Percentiles rank a stretch among this genome's conserved stretches.
phyloP scores from a whole-genome alignment of 2,113 vertebrate species.

The Megaceryle maxima region DNA sequence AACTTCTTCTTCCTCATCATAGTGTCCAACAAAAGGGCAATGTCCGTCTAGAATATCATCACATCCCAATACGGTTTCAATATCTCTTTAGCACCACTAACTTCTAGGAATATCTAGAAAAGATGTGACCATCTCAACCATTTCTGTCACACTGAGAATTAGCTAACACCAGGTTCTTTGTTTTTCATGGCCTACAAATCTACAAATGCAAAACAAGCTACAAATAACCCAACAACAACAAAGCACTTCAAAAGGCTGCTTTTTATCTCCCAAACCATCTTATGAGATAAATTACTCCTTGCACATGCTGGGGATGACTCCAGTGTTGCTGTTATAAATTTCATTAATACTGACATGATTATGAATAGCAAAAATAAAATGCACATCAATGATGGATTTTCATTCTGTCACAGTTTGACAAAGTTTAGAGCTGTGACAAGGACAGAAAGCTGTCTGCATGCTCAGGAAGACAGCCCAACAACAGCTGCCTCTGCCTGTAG shows the following conservation, averaged over 20 bases:
- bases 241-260: background rate
- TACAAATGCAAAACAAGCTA: background rate
- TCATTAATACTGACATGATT: background rate
- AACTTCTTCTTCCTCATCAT: background rate
- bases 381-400: background rate
- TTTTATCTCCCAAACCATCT: background rate
- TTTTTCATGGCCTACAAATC: background rate
- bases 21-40: background rate
- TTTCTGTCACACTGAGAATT: background rate
- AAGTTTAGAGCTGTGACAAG: conserved; percentile 6
- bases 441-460: background rate
- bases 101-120: background rate
- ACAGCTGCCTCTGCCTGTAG: background rate
- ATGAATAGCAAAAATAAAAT: conserved; percentile 20
- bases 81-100: background rate
- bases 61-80: background rate
- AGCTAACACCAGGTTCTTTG: background rate
- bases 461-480: conserved; percentile 2
- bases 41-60: background rate
- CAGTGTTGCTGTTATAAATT: background rate
- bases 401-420: background rate
- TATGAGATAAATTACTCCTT: background rate
- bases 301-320: background rate
- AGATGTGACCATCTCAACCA: background rate
- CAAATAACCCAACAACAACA: background rate